Evolutionary conservation across 2,113 vertebrate genomes (phyloP).

Genomic region (Clarias gariepinus): DNA sequence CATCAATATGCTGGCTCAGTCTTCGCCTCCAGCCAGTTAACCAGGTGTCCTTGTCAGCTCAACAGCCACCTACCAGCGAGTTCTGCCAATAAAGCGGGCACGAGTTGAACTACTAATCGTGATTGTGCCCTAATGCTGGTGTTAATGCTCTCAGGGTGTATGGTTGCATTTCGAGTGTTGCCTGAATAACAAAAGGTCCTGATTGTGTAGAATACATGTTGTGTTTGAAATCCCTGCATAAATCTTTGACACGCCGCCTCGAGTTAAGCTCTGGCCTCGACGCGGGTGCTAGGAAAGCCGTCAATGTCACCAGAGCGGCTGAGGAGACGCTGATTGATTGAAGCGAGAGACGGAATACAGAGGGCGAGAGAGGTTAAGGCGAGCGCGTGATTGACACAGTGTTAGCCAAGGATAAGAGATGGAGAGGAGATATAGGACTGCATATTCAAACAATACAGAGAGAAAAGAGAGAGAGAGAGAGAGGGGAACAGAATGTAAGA

Average conservation of each 20-base stretch:
- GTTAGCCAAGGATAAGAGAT: slow-evolving; percentile 56
- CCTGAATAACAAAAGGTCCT: not conserved
- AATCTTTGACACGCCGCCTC: slow-evolving; percentile 22
- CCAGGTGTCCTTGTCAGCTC: slow-evolving; percentile 38
- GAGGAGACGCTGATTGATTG: slow-evolving; percentile 71
- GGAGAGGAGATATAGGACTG: slow-evolving; percentile 37
- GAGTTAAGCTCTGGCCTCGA: slow-evolving; percentile 56
- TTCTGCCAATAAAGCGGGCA: not conserved
- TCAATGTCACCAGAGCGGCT: slow-evolving; percentile 64
- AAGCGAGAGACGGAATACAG: slow-evolving; percentile 59
- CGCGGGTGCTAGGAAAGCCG: slow-evolving; percentile 64
- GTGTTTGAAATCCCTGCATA: slow-evolving; percentile 8
- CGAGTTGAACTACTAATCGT: not conserved
- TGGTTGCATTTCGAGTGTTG: not conserved
- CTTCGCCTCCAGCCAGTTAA: slow-evolving; percentile 32
- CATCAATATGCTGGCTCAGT: slow-evolving; percentile 34
- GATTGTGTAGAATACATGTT: not conserved
- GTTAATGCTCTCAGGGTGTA: not conserved
- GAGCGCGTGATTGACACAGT: slow-evolving; percentile 69
- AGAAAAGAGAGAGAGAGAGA: slow-evolving; percentile 46
- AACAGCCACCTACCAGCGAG: slow-evolving; percentile 24
- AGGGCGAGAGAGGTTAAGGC: slow-evolving; percentile 67
- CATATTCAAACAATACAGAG: slow-evolving; percentile 67
- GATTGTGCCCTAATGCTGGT: slow-evolving; percentile 12
- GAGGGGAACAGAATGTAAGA: slow-evolving; percentile 48